Evolutionary conservation across 2,797 vertebrate species (phyloP).

Genomic region (Tokudaia muenninki): DNA sequence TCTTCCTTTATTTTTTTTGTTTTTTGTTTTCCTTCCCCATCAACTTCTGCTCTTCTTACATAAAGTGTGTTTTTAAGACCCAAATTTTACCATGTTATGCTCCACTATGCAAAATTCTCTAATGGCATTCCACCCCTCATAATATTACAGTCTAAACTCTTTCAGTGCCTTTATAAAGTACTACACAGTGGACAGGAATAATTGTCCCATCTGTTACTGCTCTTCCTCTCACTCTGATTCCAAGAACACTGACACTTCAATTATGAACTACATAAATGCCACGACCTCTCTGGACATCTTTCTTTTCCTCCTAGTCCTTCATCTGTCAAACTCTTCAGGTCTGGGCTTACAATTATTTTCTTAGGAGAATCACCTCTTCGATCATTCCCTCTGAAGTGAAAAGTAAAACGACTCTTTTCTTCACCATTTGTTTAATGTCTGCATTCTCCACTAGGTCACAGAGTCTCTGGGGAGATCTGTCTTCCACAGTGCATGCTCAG

Average conservation of each 20-base stretch:
- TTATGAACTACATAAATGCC: neutral
- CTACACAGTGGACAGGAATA: neutral
- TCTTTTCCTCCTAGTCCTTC: neutral
- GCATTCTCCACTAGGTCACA: neutral
- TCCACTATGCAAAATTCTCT: slow-evolving; percentile 10
- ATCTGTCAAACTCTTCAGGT: neutral
- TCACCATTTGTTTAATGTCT: neutral
- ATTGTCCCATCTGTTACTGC: neutral
- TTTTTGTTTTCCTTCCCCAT: neutral
- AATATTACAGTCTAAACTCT: neutral
- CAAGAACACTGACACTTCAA: neutral
- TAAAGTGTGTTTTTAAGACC: neutral
- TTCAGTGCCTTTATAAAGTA: neutral
- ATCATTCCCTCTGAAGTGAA: neutral
- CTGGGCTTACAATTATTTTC: neutral
- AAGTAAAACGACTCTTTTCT: neutral
- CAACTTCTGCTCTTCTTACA: neutral
- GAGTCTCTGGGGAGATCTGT: neutral
- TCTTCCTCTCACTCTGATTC: neutral
- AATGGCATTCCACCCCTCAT: neutral
- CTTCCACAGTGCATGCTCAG: neutral
- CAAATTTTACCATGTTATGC: neutral
- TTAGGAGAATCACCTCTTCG: neutral
- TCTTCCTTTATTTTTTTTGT: neutral
- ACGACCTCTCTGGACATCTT: neutral